Conservation (phyloP, 2,797 vertebrate species). For the Sebastes wilsoni region DNA sequence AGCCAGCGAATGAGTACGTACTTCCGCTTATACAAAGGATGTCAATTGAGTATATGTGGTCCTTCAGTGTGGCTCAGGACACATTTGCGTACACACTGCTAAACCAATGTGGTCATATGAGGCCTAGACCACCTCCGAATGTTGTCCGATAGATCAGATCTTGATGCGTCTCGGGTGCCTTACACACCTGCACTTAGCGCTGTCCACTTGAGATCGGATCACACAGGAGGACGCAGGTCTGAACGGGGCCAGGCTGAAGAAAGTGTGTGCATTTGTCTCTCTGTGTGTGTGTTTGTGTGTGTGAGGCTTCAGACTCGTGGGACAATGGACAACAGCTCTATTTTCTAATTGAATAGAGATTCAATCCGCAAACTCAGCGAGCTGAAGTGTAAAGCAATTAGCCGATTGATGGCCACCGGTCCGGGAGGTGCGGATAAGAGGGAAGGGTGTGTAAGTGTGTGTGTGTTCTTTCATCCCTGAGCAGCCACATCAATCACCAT, state of each 20-base stretch:
- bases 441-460: background rate
- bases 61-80: background rate
- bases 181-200: background rate
- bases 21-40: background rate
- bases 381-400: constrained; percentile 71
- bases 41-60: background rate
- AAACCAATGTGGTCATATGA: background rate
- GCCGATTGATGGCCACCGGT: constrained; percentile 55
- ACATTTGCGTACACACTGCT: background rate
- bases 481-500: constrained; percentile 56
- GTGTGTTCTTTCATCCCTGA: constrained; percentile 14
- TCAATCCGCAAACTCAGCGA: constrained; percentile 55
- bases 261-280: background rate
- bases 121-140: background rate
- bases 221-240: background rate
- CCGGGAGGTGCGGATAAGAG: background rate
- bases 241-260: background rate
- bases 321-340: constrained; percentile 50
- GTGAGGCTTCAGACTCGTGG: constrained; percentile 8
- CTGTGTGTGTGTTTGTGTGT: background rate
- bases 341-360: constrained; percentile 71
- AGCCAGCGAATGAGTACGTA: background rate
- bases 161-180: background rate
- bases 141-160: too few species aligned
- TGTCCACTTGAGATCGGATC: background rate